phyloP scores from a whole-genome alignment of 2,797 vertebrate species.

The Gobionotothen gibberifrons region DNA sequence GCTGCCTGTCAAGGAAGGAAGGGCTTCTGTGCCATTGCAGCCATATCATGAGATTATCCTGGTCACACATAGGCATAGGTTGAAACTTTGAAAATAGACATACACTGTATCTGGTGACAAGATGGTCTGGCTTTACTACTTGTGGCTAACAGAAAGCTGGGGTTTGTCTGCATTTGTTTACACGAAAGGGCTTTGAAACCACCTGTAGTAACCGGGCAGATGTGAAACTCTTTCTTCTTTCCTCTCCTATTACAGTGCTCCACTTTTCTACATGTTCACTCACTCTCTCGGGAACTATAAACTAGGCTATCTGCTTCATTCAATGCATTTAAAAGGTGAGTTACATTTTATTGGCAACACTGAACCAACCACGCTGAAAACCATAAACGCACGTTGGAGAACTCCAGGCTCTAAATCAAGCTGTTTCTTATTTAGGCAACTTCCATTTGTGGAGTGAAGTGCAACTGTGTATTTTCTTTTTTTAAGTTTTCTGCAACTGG shows the following conservation, averaged over 20 bases:
- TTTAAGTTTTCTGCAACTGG: background rate
- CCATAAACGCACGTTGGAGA: slow-evolving; percentile 37
- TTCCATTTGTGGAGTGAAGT: slow-evolving; percentile 14
- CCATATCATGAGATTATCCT: slow-evolving; percentile 28
- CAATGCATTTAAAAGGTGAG: slow-evolving; percentile 51
- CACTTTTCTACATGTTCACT: slow-evolving; percentile 27
- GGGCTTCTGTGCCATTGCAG: slow-evolving; percentile 13
- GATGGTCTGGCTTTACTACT: slow-evolving; percentile 19
- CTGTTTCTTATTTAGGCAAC: slow-evolving; percentile 46
- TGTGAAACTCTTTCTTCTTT: slow-evolving; percentile 38
- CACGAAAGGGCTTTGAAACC: slow-evolving; percentile 38
- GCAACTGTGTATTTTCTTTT: background rate
- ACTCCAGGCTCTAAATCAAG: slow-evolving; percentile 19
- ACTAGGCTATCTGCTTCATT: slow-evolving; percentile 49
- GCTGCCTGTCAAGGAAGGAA: slow-evolving; percentile 21
- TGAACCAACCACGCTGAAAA: slow-evolving; percentile 65
- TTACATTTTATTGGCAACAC: slow-evolving; percentile 66
- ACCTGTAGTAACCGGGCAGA: slow-evolving; percentile 54
- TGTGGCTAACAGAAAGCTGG: slow-evolving; percentile 9
- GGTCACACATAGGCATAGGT: slow-evolving; percentile 8
- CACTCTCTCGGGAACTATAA: slow-evolving; percentile 34
- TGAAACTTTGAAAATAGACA: slow-evolving; percentile 9
- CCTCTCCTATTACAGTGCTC: slow-evolving; percentile 23
- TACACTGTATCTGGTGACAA: slow-evolving; percentile 16
- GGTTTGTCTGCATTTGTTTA: slow-evolving; percentile 55